Evolutionary conservation across 2,113 vertebrate genomes (phyloP).

Genomic region (Hyaena hyaena): DNA sequence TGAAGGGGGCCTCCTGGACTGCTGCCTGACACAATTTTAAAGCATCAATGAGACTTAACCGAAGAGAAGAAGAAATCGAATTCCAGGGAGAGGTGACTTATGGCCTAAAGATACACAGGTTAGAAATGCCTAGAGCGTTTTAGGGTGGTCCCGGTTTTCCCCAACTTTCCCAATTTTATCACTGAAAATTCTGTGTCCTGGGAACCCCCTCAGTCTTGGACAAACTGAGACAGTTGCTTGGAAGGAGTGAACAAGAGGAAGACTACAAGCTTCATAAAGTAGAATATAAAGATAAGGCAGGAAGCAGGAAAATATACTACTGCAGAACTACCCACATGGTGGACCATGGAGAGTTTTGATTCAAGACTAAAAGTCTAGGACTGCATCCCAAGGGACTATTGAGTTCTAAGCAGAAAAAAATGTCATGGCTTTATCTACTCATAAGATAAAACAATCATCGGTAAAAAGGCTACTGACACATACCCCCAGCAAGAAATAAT

Average conservation of each 20-base stretch:
- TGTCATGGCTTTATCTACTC: background rate
- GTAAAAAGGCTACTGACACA: background rate
- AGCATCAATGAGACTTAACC: background rate
- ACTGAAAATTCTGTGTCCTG: background rate
- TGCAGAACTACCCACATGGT: background rate
- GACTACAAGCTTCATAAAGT: background rate
- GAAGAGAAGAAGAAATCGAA: background rate
- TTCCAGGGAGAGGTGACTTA: background rate
- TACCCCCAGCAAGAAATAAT: background rate
- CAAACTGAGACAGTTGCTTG: background rate
- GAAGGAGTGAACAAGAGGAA: background rate
- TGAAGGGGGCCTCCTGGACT: background rate
- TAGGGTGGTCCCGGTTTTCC: background rate
- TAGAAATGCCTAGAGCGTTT: background rate
- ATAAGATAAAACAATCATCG: background rate
- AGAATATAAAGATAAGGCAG: background rate
- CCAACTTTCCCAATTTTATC: background rate
- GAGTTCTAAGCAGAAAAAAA: background rate
- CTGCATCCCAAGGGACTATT: background rate
- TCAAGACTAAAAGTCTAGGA: background rate
- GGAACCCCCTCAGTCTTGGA: background rate
- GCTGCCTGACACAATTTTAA: background rate
- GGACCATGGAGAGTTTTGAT: background rate
- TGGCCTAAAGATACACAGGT: background rate
- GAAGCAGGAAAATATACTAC: background rate